phyloP scores from a whole-genome alignment of 1,140 invertebrate species.

The Piezodorus guildinii region DNA sequence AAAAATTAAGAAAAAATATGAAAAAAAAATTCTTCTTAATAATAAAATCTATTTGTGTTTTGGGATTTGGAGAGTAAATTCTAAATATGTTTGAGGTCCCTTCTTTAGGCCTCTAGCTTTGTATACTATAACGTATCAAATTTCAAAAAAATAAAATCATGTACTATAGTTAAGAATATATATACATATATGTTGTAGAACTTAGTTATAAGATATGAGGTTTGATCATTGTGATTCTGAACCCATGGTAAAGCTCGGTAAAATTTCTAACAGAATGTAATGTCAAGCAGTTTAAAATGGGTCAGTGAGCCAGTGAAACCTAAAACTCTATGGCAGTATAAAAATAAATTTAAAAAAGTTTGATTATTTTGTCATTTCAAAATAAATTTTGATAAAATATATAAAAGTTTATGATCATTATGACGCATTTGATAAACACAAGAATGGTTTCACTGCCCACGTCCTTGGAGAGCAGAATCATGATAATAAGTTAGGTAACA shows the following conservation, averaged over 20 bases:
- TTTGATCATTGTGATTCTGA: conserved; percentile 12
- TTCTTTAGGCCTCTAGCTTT: neutral
- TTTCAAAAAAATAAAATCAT: neutral
- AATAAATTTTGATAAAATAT: neutral
- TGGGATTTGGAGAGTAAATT: conserved; percentile 1
- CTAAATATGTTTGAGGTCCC: neutral
- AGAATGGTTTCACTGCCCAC: neutral
- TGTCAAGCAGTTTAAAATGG: neutral
- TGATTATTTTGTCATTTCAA: no score
- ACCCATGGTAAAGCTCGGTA: conserved; percentile 13
- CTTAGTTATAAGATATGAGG: conserved; percentile 9
- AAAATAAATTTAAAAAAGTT: no score
- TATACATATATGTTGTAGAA: conserved; percentile 8
- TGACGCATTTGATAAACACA: neutral
- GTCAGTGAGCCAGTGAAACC: neutral
- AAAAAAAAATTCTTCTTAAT: neutral
- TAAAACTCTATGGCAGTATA: no score
- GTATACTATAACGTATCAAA: neutral
- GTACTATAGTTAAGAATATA: neutral
- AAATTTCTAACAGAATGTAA: conserved; percentile 12
- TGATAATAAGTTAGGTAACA: conserved; percentile 1
- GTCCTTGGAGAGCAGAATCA: conserved; percentile 11
- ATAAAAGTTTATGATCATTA: neutral
- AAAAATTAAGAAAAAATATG: neutral
- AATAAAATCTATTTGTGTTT: neutral